Percentiles rank a stretch among this genome's conserved stretches.
Evolutionary conservation across 2,113 vertebrate genomes (phyloP).

Genomic region (Ctenomys sociabilis): DNA sequence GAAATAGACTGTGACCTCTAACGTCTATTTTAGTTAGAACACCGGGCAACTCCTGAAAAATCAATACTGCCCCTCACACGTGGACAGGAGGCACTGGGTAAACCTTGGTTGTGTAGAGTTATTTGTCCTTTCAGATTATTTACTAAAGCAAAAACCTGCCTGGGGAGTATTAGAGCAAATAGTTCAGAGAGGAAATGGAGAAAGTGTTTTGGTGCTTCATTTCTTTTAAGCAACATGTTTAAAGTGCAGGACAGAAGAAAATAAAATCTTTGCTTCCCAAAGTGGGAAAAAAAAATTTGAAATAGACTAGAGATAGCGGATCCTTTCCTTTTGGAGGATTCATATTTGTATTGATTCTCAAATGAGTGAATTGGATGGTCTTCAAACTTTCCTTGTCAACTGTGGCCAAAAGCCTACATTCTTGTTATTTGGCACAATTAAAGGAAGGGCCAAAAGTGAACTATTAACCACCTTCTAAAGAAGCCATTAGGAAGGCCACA

Average conservation of each 20-base stretch:
- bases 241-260: background rate
- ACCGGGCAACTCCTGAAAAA: slow-evolving; percentile 66
- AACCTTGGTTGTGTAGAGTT: slow-evolving; percentile 24
- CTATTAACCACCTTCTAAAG: slow-evolving; percentile 5
- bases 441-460: slow-evolving; percentile 37
- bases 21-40: slow-evolving; percentile 19
- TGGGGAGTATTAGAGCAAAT: slow-evolving; percentile 66
- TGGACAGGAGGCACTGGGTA: slow-evolving; percentile 55
- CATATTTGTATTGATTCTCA: slow-evolving; percentile 46
- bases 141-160: slow-evolving; percentile 60
- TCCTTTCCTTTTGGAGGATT: slow-evolving; percentile 23
- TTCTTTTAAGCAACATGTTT: background rate
- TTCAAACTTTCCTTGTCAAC: background rate
- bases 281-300: background rate
- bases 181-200: slow-evolving; percentile 50
- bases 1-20: background rate
- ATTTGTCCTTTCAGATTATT: slow-evolving; percentile 60
- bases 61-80: slow-evolving; percentile 48
- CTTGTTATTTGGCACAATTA: slow-evolving; percentile 41
- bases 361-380: slow-evolving; percentile 25
- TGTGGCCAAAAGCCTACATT: slow-evolving; percentile 23
- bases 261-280: background rate
- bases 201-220: slow-evolving; percentile 28
- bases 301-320: background rate
- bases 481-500: slow-evolving; percentile 22